phyloP scores from a whole-genome alignment of 2,888 invertebrate genomes.

The Caenorhabditis angaria region DNA sequence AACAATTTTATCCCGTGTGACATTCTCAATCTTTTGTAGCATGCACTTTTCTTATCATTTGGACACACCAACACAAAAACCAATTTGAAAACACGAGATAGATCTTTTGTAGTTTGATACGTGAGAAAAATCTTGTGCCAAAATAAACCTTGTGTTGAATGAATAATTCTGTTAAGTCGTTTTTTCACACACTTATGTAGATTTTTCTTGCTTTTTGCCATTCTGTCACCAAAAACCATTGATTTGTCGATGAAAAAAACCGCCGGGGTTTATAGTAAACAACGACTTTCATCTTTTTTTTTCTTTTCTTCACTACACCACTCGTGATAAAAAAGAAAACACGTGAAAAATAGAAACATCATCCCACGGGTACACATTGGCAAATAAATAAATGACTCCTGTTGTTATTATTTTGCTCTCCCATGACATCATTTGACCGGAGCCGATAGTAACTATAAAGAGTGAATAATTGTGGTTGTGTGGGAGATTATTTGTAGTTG shows the following conservation, averaged over 20 bases:
- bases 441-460: no score
- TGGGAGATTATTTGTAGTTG: background rate
- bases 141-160: no score
- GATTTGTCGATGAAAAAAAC: background rate
- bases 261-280: background rate
- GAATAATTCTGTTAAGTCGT: background rate
- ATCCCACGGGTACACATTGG: slow-evolving; percentile 1
- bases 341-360: slow-evolving; percentile 2
- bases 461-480: background rate
- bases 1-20: no score
- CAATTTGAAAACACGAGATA: no score
- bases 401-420: background rate
- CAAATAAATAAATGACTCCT: background rate
- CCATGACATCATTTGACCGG: slow-evolving; percentile 1
- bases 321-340: background rate
- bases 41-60: no score
- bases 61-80: no score
- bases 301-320: background rate
- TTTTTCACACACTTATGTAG: background rate
- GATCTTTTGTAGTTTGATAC: no score
- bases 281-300: background rate
- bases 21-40: no score
- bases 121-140: no score
- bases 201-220: background rate
- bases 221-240: background rate